Evolutionary conservation across 2,888 invertebrate species (phyloP).

Genomic region (Chironomus tentans): DNA sequence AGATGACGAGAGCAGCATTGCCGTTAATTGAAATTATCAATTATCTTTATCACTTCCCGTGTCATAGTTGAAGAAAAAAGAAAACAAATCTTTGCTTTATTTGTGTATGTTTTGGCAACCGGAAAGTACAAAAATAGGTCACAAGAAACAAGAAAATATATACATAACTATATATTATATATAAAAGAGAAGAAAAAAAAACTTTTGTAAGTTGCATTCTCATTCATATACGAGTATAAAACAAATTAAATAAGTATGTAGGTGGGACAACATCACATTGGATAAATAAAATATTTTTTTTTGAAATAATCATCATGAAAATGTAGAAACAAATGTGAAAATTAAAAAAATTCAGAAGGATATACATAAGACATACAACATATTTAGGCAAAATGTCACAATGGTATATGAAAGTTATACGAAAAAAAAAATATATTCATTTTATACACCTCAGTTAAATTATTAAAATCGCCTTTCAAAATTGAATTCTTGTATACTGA

Average conservation of each 20-base stretch:
- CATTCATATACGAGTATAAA: neutral
- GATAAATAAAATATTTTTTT: neutral
- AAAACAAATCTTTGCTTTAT: neutral
- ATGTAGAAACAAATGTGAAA: neutral
- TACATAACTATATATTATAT: neutral
- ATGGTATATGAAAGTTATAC: too few relatives aligned
- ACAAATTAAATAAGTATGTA: neutral
- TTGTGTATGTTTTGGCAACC: conserved; percentile 14
- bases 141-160: conserved; percentile 1
- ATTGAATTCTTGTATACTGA: conserved; percentile 21
- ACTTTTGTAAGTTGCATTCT: conserved; percentile 5
- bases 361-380: neutral
- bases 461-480: conserved; percentile 17
- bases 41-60: conserved; percentile 9
- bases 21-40: conserved; percentile 22
- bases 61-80: neutral
- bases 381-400: neutral
- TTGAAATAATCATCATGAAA: neutral
- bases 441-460: neutral
- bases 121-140: conserved; percentile 24
- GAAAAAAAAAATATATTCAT: too few relatives aligned
- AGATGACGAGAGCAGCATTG: conserved; percentile 21
- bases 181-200: neutral
- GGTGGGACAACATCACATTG: neutral
- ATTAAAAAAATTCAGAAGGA: neutral